These are phyloP conservation scores for Ashinkailepas kermadecensis DNA, from an alignment of 2,888 invertebrate genomes.

Conservation along the genomic window DNA sequence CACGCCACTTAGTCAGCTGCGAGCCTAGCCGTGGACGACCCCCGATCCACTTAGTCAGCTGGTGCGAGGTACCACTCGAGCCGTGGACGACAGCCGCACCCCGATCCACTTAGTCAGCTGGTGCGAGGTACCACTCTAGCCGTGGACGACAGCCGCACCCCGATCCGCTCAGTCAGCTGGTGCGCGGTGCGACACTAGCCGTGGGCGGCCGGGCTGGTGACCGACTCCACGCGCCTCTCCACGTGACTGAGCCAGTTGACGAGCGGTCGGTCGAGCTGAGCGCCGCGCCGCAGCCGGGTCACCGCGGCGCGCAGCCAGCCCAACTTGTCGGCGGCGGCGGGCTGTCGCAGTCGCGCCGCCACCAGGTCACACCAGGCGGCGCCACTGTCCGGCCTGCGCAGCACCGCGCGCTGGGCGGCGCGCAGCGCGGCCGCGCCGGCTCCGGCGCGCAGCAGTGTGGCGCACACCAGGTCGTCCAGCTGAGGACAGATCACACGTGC, in stretches of 20 bases:
- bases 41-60: too few relatives aligned
- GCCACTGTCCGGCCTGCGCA: conserved; percentile 31
- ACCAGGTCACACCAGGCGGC: conserved; percentile 32
- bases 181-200: too few relatives aligned
- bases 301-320: conserved; percentile 2
- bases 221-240: background rate
- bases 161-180: too few relatives aligned
- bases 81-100: too few relatives aligned
- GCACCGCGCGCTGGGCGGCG: conserved; percentile 31
- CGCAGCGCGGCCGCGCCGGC: conserved; percentile 11
- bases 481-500: background rate
- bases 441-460: background rate
- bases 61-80: too few relatives aligned
- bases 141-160: too few relatives aligned
- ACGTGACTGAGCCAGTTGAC: background rate
- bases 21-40: too few relatives aligned
- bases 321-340: background rate
- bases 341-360: conserved; percentile 24
- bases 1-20: too few relatives aligned
- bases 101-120: too few relatives aligned
- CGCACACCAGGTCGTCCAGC: background rate
- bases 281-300: background rate
- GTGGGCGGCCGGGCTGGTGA: background rate
- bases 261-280: background rate
- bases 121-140: too few relatives aligned